Percentiles rank a stretch among this genome's conserved stretches.
phyloP scores from a whole-genome alignment of 2,888 invertebrate species.

The Bhutanitis thaidina region DNA sequence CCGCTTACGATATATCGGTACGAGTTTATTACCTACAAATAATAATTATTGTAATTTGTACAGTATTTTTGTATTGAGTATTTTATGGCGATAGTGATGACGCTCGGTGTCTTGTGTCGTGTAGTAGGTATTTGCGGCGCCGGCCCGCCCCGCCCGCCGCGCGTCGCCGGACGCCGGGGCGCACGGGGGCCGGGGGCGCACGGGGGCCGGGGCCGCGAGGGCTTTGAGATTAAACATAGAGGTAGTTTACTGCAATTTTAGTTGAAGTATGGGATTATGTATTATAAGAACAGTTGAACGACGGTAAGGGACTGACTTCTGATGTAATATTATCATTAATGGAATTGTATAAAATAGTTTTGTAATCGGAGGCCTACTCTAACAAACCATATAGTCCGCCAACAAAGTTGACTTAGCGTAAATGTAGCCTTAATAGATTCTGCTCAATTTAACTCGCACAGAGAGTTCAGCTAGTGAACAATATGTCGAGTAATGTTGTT shows the following conservation, averaged over 20 bases:
- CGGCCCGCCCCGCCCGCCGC: too few relatives aligned
- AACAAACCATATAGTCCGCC: conserved; percentile 57
- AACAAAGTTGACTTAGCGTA: conserved; percentile 73
- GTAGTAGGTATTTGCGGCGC: too few relatives aligned
- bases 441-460: conserved; percentile 69
- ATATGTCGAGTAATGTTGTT: conserved; percentile 36
- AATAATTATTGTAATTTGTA: conserved; percentile 74
- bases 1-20: conserved; percentile 61
- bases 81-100: conserved; percentile 58
- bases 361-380: conserved; percentile 67
- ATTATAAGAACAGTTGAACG: conserved; percentile 66
- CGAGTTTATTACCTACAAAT: conserved; percentile 72
- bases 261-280: conserved; percentile 66
- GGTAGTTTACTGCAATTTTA: conserved; percentile 68
- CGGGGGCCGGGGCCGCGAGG: conserved; percentile 26
- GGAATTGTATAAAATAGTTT: conserved; percentile 71
- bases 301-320: conserved; percentile 71
- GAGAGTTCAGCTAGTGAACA: conserved; percentile 57
- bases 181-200: conserved; percentile 20
- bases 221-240: conserved; percentile 70
- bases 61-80: conserved; percentile 78
- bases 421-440: conserved; percentile 66
- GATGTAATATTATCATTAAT: conserved; percentile 71
- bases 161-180: too few relatives aligned
- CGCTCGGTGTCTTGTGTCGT: neutral